phyloP scores from a whole-genome alignment of 2,888 invertebrate species.

The Formica aserva region DNA sequence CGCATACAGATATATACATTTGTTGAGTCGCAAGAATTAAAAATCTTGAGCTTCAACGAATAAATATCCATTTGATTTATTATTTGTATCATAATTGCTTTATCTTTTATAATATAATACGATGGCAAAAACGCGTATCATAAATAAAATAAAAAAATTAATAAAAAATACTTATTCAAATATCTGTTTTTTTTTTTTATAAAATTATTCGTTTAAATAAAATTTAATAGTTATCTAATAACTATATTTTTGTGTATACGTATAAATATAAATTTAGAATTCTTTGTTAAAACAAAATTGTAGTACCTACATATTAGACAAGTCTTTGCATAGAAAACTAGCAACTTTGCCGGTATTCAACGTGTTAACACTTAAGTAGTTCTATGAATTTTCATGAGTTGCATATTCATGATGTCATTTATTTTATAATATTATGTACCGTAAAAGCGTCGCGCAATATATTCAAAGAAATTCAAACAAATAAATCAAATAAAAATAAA shows the following conservation, averaged over 20 bases:
- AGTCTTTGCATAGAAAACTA: conserved; percentile 45
- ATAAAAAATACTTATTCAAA: background rate
- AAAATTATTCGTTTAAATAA: background rate
- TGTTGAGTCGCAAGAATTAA: background rate
- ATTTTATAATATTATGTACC: conserved; percentile 46
- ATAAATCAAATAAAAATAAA: conserved; percentile 9
- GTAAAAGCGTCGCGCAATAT: conserved; percentile 9
- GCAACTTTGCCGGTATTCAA: conserved; percentile 34
- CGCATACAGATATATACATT: background rate
- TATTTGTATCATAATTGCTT: background rate
- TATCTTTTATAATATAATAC: background rate
- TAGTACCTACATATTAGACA: conserved; percentile 13
- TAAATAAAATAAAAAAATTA: background rate
- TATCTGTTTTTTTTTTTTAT: background rate
- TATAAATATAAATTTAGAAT: conserved; percentile 7
- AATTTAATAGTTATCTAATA: conserved; percentile 6
- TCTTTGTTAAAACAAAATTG: conserved; percentile 24
- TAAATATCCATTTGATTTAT: background rate
- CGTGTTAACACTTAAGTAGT: conserved; percentile 48
- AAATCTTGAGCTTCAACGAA: background rate
- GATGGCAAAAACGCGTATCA: background rate
- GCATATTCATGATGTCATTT: conserved; percentile 52
- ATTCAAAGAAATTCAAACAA: conserved; percentile 17
- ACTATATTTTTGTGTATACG: background rate
- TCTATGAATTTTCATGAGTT: conserved; percentile 53